Evolutionary conservation across 53 echinoderm and acorn worm species (phyloP).

Genomic region (Luidia sarsii): DNA sequence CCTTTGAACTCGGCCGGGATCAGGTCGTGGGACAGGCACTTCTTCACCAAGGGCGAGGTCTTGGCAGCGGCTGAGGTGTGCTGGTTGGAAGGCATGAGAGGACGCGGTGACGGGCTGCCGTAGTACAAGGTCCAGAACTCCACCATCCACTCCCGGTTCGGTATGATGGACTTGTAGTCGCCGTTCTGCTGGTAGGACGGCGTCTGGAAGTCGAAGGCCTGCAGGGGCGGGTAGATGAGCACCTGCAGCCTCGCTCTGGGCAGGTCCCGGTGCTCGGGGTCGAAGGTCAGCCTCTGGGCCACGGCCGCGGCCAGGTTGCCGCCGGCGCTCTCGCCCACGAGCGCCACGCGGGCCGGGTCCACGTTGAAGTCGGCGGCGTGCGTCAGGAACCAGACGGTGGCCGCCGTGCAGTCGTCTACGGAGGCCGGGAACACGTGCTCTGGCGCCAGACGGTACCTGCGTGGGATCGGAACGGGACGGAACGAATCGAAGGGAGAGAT

Average conservation of each 20-base stretch:
- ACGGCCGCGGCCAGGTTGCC: slow-evolving; percentile 82
- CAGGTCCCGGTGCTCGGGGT: slow-evolving; percentile 29
- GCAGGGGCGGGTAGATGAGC: slow-evolving; percentile 71
- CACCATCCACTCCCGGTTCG: slow-evolving; percentile 1
- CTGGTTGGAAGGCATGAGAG: slow-evolving; percentile 48
- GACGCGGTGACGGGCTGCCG: neutral
- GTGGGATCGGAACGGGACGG: too few relatives aligned
- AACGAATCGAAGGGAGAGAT: too few relatives aligned
- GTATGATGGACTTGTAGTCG: slow-evolving; percentile 13
- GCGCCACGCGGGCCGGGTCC: slow-evolving; percentile 66
- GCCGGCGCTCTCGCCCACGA: slow-evolving; percentile 92
- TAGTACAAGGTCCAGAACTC: slow-evolving; percentile 33
- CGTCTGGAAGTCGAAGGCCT: slow-evolving; percentile 73
- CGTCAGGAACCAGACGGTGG: slow-evolving; percentile 71
- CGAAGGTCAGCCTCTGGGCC: slow-evolving; percentile 67
- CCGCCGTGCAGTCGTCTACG: slow-evolving; percentile 76
- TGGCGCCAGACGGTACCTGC: slow-evolving; percentile 82
- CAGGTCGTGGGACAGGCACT: slow-evolving; percentile 67
- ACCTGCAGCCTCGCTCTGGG: slow-evolving; percentile 73
- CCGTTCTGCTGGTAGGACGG: slow-evolving; percentile 83
- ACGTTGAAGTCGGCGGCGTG: slow-evolving; percentile 68
- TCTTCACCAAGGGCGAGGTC: slow-evolving; percentile 40
- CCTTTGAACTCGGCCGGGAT: slow-evolving; percentile 64
- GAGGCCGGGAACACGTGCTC: slow-evolving; percentile 73
- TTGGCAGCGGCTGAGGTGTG: slow-evolving; percentile 73